These are phyloP conservation scores for Brenthis ino DNA, from an alignment of 2,888 invertebrate species.

Conservation along the genomic window DNA sequence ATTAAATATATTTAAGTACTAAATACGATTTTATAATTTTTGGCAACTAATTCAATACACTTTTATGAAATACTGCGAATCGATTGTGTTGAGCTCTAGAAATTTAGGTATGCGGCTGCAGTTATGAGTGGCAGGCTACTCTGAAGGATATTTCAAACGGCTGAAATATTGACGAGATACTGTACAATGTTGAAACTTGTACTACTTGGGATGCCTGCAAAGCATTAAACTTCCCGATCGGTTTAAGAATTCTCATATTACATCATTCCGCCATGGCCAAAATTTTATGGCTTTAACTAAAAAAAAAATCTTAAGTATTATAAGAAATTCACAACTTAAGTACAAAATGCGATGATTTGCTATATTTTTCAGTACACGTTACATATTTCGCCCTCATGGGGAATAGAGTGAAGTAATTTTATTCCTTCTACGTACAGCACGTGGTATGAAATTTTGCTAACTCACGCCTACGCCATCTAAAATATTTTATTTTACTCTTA, in stretches of 20 bases:
- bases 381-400: neutral
- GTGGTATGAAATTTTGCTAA: neutral
- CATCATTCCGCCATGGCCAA: too few relatives aligned
- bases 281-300: too few relatives aligned
- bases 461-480: neutral
- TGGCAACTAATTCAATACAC: neutral
- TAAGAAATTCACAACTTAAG: neutral
- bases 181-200: conserved; percentile 3
- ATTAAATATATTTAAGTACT: too few relatives aligned
- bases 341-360: neutral
- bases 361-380: neutral
- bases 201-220: too few relatives aligned
- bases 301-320: neutral
- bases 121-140: conserved; percentile 6
- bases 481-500: neutral
- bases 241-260: too few relatives aligned
- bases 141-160: conserved; percentile 18
- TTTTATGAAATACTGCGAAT: conserved; percentile 13
- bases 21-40: conserved; percentile 1
- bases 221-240: too few relatives aligned
- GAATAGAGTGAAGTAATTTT: neutral
- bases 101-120: conserved; percentile 9
- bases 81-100: neutral
- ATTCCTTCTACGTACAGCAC: neutral
- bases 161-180: conserved; percentile 10